These are phyloP conservation scores for Eledona agricola DNA, from an alignment of 2,888 invertebrate genomes.

Conservation along the genomic window DNA sequence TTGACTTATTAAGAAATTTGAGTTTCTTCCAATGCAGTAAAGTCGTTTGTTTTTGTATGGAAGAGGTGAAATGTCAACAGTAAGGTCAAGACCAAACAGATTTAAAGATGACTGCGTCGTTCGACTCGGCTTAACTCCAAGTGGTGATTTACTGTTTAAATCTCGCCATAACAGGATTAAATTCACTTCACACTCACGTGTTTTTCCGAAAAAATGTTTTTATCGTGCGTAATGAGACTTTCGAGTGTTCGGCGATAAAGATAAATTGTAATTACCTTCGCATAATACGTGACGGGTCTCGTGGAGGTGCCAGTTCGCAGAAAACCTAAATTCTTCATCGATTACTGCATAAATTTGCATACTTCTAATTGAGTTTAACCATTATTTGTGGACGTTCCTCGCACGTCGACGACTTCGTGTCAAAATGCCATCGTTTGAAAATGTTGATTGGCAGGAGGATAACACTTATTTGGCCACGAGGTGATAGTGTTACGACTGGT, in stretches of 20 bases:
- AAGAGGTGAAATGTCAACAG: constrained; percentile 6
- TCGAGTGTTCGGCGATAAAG: neutral
- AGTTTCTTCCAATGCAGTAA: no score
- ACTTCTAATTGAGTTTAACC: neutral
- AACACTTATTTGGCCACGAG: no score
- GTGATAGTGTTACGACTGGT: no score
- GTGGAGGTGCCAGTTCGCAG: neutral
- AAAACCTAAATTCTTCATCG: constrained; percentile 18
- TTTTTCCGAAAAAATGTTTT: no score
- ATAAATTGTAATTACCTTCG: neutral
- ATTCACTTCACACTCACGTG: no score
- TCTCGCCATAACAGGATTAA: constrained; percentile 9
- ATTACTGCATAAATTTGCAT: constrained; percentile 16
- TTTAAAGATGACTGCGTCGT: neutral
- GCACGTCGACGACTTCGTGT: neutral
- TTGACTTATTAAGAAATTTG: no score
- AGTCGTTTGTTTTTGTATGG: constrained; percentile 4
- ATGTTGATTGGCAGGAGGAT: no score
- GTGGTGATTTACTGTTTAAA: no score
- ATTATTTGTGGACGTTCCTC: constrained; percentile 2
- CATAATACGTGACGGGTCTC: constrained; percentile 20
- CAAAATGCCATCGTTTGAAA: no score
- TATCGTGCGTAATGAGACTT: no score
- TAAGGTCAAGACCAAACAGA: constrained; percentile 14
- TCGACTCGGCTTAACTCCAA: no score